Base-by-base conservation (phyloP, 2,797 vertebrate genomes). In the Alauda arvensis region DNA sequence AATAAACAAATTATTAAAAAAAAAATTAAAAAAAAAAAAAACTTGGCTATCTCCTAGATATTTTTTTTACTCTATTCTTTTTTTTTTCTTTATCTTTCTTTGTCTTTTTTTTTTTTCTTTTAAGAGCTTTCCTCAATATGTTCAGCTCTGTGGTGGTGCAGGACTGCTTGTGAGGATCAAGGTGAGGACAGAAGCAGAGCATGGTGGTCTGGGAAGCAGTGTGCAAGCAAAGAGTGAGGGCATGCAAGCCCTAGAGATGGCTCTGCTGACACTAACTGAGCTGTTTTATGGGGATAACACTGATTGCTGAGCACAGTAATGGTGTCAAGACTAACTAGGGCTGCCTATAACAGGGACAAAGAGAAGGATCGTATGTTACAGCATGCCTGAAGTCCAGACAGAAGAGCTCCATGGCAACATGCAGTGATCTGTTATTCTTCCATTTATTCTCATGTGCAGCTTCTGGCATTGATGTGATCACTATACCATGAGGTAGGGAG, bases 361-460 rank as follows among this genome's bases (percentile, higher is more conserved):
- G 81, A 67, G 68, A 84, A 81, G 70, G 74, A 91, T 46, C 8
- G 0, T 84, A 82, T 82, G 87, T 92, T 91, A 88, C 53, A 84
- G 68, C 55, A 40, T 82, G 83, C 69, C 81, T 89, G 40, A 91
- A 79, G 68, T 69, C 65, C 65, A 82, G 88, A 65, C 18, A 79
- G 87, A 75, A 86, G 61, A 84, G 69, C 82, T 91, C 92, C 87
- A 91, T 93, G 88, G 91, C 78, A 94, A 93, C 89, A 86, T 82
- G 77, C 75, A 81, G 70, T 39, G 68, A 90, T 89, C 75, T 91
- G 71, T 77, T 87, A 56, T 78, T 87, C 87, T 69, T 85, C 67
- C 83, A 85, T 88, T 89, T 86, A 79, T 84, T 87, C 61, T 89
- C 76, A 79, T 49, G 43, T 55, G 61, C 69, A 86, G 75, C 59